Base-by-base conservation (phyloP, 2,888 invertebrate species). In the Biston stratarius region DNA sequence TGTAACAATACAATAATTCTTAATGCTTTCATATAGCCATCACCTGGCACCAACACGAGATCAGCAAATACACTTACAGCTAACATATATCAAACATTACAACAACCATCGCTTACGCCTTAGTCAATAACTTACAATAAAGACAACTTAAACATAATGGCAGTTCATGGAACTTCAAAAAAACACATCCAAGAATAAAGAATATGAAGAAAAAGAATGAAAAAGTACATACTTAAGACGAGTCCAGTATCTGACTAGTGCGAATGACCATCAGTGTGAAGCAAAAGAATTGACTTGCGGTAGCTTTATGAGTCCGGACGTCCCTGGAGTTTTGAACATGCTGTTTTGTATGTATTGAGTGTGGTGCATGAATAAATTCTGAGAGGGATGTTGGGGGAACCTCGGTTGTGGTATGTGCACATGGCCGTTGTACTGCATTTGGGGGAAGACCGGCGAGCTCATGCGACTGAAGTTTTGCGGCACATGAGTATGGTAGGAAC, bases 1-100 rank as follows among this genome's bases (percentile, higher is more conserved):
- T 83, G 85, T 88, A 92, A 90, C 89, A 89, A 87, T 91, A 89
- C 77, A 91, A 92, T 91, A 90, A 93, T 93, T 94, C 94, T 94
- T 93, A 87, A 94, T 94, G 94, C 89, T 93, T 92, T 90, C 91
- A 92, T 87, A 88, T 82, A 84, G 89, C 91, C 91, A 84, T 76
- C 82, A 82, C 83, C 86, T 86, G 91, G 90, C 90, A 88, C 85
- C 85, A 85, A 88, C 89, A 86, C 90, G 94, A 94, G 94, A 94
- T 94, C 94, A 92, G 89, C 90, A 88, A 85, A 87, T 87, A 86
- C 76, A 82, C 90, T 90, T 91, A 91, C 76, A 71, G 73, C 88
- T 91, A 91, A 77, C 77, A 86, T 88, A 86, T 89, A 87, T 87
- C 85, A 86, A 86, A 85, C 81, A 74, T 88, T 88, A 88, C 76